Base-by-base conservation (phyloP, 2,888 invertebrate species). In the Oxystoma pomonae region DNA sequence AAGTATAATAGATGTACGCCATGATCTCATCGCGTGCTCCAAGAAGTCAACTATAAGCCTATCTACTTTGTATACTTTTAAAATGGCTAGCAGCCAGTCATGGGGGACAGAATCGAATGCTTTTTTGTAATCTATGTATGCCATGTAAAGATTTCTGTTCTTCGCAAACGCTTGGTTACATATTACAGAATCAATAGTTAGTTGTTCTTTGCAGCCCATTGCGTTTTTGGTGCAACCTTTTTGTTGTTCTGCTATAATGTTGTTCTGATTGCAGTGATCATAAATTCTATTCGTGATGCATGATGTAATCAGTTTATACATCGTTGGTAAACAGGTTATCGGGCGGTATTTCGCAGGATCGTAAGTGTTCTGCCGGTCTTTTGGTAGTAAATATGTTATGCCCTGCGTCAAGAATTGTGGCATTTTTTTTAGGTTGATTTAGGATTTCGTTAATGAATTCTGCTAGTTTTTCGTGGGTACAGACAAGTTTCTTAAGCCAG, bases 91-190 rank as follows among this genome's bases (percentile, higher is more conserved):
- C 1, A 61, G 21, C 61, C 61, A 61, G 1, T 3, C 16, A 18
- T 61, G 57, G 12, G 58, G 52, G 1, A 61, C 53, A 9, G 61
- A 58, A 12, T 57, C 61, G 19, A 61, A 61, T 1, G 52, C 57
- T 18, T 61, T 58, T 2, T 19, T 19, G 20, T 52, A 61, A 18
- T 58, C 58, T 2, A 61, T 58, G 20, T 21, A 61, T 3, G 22
- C 57, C 17, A 57, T 53, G 1, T 22, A 51, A 1, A 61, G 1
- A 19, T 61, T 61, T 58, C 61, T 16, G 0, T 53, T 51, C 16
- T 16, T 21, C 2, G 3, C 17, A 16, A 17, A 3, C 7, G 61
- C 61, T 2, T 58, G 35, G 7, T 20, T 57, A 1, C 20, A 52
- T 1, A 61, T 7, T 3, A 61, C 51, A 7, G 49, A 22, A 18